phyloP scores from a whole-genome alignment of 2,797 vertebrate species.

The Loriculus beryllinus region DNA sequence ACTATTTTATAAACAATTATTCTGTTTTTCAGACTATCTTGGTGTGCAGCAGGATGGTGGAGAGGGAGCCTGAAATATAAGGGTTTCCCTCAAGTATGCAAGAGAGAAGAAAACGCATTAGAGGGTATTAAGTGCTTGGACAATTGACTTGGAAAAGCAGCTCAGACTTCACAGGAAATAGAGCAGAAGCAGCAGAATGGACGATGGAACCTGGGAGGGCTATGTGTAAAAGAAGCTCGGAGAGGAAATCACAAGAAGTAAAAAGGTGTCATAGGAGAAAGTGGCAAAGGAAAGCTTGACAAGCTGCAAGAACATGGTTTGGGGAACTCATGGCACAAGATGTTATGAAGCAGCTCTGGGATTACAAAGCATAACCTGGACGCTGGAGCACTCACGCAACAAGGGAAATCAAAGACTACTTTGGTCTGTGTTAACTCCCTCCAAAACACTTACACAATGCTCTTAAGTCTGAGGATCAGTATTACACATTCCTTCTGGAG shows the following conservation, averaged over 20 bases:
- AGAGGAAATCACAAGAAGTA: background rate
- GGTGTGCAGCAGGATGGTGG: background rate
- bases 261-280: background rate
- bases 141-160: background rate
- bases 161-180: background rate
- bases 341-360: background rate
- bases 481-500: background rate
- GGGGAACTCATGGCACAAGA: background rate
- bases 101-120: background rate
- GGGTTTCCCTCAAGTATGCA: background rate
- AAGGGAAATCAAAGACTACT: background rate
- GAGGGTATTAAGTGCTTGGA: background rate
- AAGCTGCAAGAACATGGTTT: background rate
- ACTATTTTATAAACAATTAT: background rate
- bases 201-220: background rate
- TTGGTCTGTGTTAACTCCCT: background rate
- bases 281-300: background rate
- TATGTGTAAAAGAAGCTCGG: background rate
- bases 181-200: background rate
- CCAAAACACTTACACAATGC: background rate
- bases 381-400: background rate
- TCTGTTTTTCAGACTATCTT: background rate
- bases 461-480: rapidly evolving
- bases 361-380: background rate
- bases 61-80: background rate